Evolutionary conservation across 2,113 vertebrate genomes (phyloP), one percentile per base, ranked within the genome.

Genomic region (Chlorodrepanis virens): DNA sequence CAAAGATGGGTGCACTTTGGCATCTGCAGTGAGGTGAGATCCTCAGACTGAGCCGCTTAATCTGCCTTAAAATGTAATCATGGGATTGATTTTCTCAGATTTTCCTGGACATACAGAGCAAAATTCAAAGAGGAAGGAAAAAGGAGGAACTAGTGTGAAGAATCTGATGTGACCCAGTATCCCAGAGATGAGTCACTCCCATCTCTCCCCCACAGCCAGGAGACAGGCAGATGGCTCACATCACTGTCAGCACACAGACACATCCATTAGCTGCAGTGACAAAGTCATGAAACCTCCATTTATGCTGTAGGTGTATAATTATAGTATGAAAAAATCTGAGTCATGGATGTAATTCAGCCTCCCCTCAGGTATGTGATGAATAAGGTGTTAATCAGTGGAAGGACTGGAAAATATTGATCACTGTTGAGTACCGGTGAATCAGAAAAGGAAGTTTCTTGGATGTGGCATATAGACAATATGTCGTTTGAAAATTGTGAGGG

Each of bases 291-390:
- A 93, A 64, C 31, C 40, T 78, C 42, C 1, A 2, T 82, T 95
- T 83, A 72, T 93, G 81, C 49, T 84, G 72, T 60, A 86, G 54
- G 45, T 67, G 17, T 90, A 18, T 68, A 90, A 89, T 94, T 89
- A 86, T 17, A 68, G 37, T 22, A 49, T 21, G 15, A 86, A 14
- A 92, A 87, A 45, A 63, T 82, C 69, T 94, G 88, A 93, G 86
- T 95, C 92, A 92, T 0, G 0, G 12, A 12, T 83, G n/a, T 81
- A 89, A 95, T 89, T 87, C 76, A 89, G 47, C 50, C 45, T 92
- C 45, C 49, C 29, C 84, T 92, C 69, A 91, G 57, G 54, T 92
- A 29, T 84, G 76, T 76, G 92, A 87, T 45, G 47, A 1, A 0
- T 39, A 49, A 87, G 27, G 39, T 61, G 17, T 37, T 69, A 81